phyloP scores from a whole-genome alignment of 1,140 invertebrate genomes.

The Aphaenogaster rudis region DNA sequence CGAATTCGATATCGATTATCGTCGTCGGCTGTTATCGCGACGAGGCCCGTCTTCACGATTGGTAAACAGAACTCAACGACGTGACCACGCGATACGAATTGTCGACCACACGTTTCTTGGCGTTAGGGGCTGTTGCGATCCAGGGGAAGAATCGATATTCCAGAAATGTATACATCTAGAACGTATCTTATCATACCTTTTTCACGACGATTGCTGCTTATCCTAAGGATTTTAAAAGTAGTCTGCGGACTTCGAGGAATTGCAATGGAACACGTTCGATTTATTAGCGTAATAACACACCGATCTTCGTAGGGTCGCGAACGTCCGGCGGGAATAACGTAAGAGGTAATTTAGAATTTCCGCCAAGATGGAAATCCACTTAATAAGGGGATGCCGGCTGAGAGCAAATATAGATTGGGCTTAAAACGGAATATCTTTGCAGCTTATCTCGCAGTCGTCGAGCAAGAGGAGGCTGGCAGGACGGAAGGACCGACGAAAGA shows the following conservation, averaged over 20 bases:
- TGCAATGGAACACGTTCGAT: not conserved
- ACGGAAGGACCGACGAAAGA: slow-evolving; percentile 56
- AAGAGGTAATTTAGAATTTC: slow-evolving; percentile 63
- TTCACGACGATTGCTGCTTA: not conserved
- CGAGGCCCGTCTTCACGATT: slow-evolving; percentile 12
- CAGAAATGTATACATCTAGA: not conserved
- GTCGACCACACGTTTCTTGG: slow-evolving; percentile 17
- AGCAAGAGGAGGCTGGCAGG: slow-evolving; percentile 43
- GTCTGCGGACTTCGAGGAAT: not conserved
- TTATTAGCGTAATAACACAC: not conserved
- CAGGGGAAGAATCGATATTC: not conserved
- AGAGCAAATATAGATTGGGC: slow-evolving; percentile 72
- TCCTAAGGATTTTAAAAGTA: not conserved
- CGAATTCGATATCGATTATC: slow-evolving; percentile 50
- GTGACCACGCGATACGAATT: slow-evolving; percentile 26
- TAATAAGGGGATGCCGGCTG: slow-evolving; percentile 53
- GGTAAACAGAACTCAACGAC: slow-evolving; percentile 20
- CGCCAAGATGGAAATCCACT: slow-evolving; percentile 63
- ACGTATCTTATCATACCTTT: not conserved
- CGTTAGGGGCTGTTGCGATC: not conserved
- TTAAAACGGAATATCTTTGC: slow-evolving; percentile 73
- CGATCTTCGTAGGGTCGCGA: not conserved
- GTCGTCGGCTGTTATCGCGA: slow-evolving; percentile 8
- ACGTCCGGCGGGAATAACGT: not conserved
- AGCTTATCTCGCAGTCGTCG: slow-evolving; percentile 59